Percentiles rank a stretch among this genome's conserved stretches.
These are phyloP conservation scores for Apantesis nais DNA, from an alignment of 2,888 invertebrate species.

Conservation along the genomic window DNA sequence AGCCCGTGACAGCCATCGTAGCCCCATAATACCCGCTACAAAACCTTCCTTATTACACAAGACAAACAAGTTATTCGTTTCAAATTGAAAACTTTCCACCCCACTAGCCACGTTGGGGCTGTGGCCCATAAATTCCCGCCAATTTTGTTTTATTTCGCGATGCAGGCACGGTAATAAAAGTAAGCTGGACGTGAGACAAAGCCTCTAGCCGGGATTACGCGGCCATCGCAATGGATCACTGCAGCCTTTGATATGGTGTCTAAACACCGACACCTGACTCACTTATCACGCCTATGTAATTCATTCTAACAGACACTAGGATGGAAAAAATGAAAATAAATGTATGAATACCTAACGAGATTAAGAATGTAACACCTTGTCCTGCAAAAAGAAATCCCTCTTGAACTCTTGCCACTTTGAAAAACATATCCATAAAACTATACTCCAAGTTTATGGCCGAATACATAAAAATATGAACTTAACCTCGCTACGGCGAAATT, in stretches of 20 bases:
- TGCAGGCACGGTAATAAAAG: slow-evolving; percentile 85
- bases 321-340: slow-evolving; percentile 14
- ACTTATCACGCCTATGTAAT: slow-evolving; percentile 51
- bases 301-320: slow-evolving; percentile 27
- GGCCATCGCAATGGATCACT: slow-evolving; percentile 82
- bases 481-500: slow-evolving; percentile 56
- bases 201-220: slow-evolving; percentile 81
- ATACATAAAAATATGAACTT: slow-evolving; percentile 64
- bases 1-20: slow-evolving; percentile 79
- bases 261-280: slow-evolving; percentile 76
- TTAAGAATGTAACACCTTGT: slow-evolving; percentile 46
- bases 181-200: slow-evolving; percentile 85
- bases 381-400: slow-evolving; percentile 55
- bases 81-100: slow-evolving; percentile 86
- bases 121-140: slow-evolving; percentile 84
- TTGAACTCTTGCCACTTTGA: slow-evolving; percentile 60
- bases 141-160: slow-evolving; percentile 85
- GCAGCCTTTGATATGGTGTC: slow-evolving; percentile 76
- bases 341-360: slow-evolving; percentile 43
- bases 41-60: slow-evolving; percentile 82
- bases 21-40: slow-evolving; percentile 77
- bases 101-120: slow-evolving; percentile 80
- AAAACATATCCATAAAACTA: slow-evolving; percentile 69
- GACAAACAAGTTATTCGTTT: slow-evolving; percentile 85
- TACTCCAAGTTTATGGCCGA: slow-evolving; percentile 63